Evolutionary conservation across 2,113 vertebrate genomes (phyloP), one percentile per base, ranked within the genome.

Genomic region (Odobenus rosmarus): DNA sequence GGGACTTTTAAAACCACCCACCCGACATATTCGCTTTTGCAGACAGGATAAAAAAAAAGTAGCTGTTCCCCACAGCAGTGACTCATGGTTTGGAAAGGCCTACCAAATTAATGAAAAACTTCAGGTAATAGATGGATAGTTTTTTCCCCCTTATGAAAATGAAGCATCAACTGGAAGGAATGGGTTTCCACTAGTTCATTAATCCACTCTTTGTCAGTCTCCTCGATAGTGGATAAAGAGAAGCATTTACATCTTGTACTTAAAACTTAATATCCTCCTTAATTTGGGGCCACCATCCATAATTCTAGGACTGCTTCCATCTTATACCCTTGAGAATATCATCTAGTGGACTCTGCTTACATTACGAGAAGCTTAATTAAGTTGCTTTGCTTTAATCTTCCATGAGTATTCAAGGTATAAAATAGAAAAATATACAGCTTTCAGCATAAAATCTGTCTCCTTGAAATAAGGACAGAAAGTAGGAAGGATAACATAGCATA

Each of bases 311-410:
- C 59, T n/a, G 53, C 33, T 89, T 93, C 90, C 69, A 33, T 81
- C 74, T 83, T 91, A 39, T 57, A 42, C 67, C 61, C 89, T 62
- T 4, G 74, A 84, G 89, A 83, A 92, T 33, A 71, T 83, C 55
- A 88, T 49, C 85, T 67, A 62, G 72, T 67, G 26, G 88, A 91
- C 61, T 90, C 87, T 72, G 62, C 62, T 81, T 85, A 77, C 57
- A 82, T 93, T 74, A 57, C 10, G 33, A 96, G 95, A 97, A 96
- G 49, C 61, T 93, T 94, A 86, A 92, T 96, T 89, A 95, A 88
- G 57, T 64, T 88, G 80, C 59, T 96, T 92, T 96, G 80, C 92
- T 96, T 92, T 93, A 46, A 87, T 80, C 80, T 85, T 95, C 76
- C 76, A 77, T 33, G 80, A 80, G 33, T 72, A 94, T 90, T 88